Conservation (phyloP, 2,113 vertebrate genomes). For the Zosterops borbonicus region DNA sequence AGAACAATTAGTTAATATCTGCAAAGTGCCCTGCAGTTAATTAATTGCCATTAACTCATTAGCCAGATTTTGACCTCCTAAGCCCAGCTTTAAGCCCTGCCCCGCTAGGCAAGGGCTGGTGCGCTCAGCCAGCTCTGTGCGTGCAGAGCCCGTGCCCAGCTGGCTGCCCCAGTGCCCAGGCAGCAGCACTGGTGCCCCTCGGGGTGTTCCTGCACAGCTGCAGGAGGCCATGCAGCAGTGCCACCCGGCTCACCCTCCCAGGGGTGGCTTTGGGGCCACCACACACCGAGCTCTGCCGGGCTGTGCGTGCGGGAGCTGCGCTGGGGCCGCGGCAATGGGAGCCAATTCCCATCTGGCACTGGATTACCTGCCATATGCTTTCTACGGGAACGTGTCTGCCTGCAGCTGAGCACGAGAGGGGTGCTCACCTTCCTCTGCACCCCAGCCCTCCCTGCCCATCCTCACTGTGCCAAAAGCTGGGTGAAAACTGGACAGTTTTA, state of each 20-base stretch:
- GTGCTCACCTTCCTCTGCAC: neutral
- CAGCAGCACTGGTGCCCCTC: neutral
- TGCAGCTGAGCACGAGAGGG: neutral
- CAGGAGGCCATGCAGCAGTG: neutral
- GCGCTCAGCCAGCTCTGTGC: accelerated
- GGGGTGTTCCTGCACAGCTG: neutral
- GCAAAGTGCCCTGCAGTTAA: neutral
- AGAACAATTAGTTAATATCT: neutral
- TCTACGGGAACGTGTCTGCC: neutral
- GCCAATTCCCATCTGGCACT: neutral
- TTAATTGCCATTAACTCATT: slow-evolving; percentile 16
- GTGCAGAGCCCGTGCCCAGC: neutral
- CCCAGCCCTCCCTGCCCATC: neutral
- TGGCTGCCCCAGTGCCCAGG: neutral
- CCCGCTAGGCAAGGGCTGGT: neutral
- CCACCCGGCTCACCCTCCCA: neutral
- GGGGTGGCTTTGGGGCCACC: neutral
- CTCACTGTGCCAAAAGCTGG: neutral
- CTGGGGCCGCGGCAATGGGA: accelerated
- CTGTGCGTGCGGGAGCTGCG: accelerated
- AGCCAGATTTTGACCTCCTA: neutral
- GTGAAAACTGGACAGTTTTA: accelerated
- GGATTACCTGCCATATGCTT: slow-evolving; percentile 2
- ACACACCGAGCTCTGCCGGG: accelerated
- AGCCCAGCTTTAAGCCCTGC: neutral